Base-by-base conservation (phyloP, 2,797 vertebrate species). In the Poliocrania exsul region DNA sequence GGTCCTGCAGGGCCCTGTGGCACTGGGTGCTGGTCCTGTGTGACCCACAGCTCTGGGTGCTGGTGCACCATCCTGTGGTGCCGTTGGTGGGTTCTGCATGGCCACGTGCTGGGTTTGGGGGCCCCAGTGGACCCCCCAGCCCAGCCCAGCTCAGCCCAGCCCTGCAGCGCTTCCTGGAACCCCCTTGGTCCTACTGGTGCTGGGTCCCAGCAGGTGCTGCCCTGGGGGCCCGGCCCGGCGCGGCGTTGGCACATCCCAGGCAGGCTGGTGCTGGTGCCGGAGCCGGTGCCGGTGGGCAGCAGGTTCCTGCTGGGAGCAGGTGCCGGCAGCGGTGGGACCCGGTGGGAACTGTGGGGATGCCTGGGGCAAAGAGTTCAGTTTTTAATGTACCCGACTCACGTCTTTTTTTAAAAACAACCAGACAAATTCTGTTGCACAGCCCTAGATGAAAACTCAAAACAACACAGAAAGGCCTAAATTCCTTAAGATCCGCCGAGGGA, bases 401-500 rank as follows among this genome's bases (percentile, higher is more conserved):
- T 94, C 91, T 94, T 95, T 95, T 93, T 85, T 88, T 74, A 92
- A 94, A 94, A 95, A 73, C 64, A 88, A 91, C 86, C 88, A 78
- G 90, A 61, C 24, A 58, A 70, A 95, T 95, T 98, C 97, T 98
- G 98, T 98, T 98, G 98, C 98, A 98, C 98, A 99, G 98, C 98
- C 98, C 98, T 98, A 98, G 98, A 98, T 57, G 93, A 86, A 69
- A 64, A 33, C 31, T 86, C 79, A 74, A 96, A 94, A 96, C 93
- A 17, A 56, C 94, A 72, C 71, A 82, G 90, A 84, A 95, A 58
- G 94, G 92, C 98, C 96, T 97, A 95, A 98, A 98, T 97, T 97
- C 97, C 97, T 98, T 98, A 97, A 97, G 90, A 93, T 92, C 97
- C 93, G 96, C 98, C 98, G 98, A 98, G 98, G 98, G 98, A 98